Percentiles rank a stretch among this genome's conserved stretches.
These are phyloP conservation scores for Hymenopus coronatus DNA, from an alignment of 2,888 invertebrate species.

Conservation along the genomic window DNA sequence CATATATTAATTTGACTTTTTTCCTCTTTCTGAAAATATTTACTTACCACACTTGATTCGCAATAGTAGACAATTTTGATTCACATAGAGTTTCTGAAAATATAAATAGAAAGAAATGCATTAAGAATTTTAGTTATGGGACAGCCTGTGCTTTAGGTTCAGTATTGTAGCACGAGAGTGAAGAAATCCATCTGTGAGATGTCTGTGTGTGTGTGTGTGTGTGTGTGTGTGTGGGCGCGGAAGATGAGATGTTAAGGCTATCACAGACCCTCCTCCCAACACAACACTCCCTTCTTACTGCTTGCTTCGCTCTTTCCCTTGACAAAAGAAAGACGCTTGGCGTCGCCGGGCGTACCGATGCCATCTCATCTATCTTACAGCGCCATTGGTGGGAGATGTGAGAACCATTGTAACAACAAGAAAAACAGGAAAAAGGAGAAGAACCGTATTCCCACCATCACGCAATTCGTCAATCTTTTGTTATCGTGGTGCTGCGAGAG, in stretches of 20 bases:
- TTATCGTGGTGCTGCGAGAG: constrained; percentile 4
- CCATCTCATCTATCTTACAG: constrained; percentile 17
- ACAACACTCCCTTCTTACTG: constrained; percentile 9
- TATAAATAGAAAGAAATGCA: not conserved
- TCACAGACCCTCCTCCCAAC: constrained; percentile 7
- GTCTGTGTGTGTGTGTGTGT: not conserved
- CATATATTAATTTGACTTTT: no score
- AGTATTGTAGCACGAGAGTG: not conserved
- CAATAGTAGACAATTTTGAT: no score
- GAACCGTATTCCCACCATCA: not conserved
- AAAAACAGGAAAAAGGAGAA: constrained; percentile 6
- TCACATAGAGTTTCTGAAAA: no score
- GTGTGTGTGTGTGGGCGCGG: not conserved
- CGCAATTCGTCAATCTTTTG: constrained; percentile 21
- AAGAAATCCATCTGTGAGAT: not conserved
- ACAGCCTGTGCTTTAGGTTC: not conserved
- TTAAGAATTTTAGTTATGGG: not conserved
- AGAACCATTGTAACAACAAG: constrained; percentile 19
- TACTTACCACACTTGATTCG: no score
- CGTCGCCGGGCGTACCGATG: constrained; percentile 9
- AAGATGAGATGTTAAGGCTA: constrained; percentile 21
- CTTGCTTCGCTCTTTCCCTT: constrained; percentile 7
- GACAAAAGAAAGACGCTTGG: constrained; percentile 20
- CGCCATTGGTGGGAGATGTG: constrained; percentile 20
- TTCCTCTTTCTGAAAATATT: no score